phyloP scores from a whole-genome alignment of 2,113 vertebrate genomes.

The Butorides virescens region DNA sequence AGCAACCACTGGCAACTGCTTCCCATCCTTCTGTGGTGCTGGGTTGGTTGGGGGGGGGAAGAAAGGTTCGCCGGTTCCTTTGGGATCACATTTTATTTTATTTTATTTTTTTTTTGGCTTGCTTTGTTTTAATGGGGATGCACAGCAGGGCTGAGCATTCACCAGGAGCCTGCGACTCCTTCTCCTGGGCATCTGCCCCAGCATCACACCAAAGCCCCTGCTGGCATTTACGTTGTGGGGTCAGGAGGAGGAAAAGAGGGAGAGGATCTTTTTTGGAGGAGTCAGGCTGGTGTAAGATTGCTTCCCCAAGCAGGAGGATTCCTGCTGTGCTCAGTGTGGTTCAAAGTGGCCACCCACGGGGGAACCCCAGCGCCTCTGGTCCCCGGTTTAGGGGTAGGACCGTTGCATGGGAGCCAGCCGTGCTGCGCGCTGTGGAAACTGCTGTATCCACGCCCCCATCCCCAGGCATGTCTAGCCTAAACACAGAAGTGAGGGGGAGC shows the following conservation, averaged over 20 bases:
- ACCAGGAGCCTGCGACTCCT: background rate
- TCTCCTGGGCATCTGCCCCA: accelerated
- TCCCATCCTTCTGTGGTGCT: background rate
- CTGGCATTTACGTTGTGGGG: background rate
- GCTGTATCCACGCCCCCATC: background rate
- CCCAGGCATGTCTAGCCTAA: background rate
- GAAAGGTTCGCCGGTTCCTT: background rate
- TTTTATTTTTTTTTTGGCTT: background rate
- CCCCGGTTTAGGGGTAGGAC: background rate
- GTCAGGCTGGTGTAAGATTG: background rate
- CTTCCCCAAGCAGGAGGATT: background rate
- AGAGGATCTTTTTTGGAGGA: background rate
- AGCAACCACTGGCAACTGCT: background rate
- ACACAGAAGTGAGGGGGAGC: background rate
- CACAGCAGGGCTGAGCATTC: background rate
- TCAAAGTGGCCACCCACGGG: background rate
- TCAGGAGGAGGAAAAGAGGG: background rate
- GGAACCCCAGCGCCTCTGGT: background rate
- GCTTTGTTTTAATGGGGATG: background rate
- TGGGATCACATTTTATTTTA: background rate
- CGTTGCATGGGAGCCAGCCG: background rate
- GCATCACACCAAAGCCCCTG: background rate
- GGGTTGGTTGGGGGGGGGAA: background rate
- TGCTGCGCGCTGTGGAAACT: background rate
- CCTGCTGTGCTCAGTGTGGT: background rate